Conservation (phyloP, 2,797 vertebrate species). For the Sebastes iracundus region DNA sequence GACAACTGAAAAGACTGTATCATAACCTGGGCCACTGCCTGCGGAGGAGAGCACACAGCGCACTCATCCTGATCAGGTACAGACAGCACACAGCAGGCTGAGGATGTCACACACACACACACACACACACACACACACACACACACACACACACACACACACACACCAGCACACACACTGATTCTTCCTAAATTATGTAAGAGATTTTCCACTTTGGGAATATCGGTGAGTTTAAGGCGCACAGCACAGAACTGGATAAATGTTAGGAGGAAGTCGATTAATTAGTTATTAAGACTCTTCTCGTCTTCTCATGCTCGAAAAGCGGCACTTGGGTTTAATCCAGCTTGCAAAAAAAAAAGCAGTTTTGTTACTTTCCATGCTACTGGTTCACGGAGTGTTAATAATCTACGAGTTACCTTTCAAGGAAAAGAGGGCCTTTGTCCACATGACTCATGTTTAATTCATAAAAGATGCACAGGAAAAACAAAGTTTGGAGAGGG, state of each 20-base stretch:
- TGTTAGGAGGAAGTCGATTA: constrained; percentile 41
- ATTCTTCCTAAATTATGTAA: constrained; percentile 27
- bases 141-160: constrained; percentile 18
- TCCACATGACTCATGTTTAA: background rate
- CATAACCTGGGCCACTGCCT: constrained; percentile 99
- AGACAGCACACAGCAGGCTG: constrained; percentile 58
- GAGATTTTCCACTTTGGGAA: constrained; percentile 39
- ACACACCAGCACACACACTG: constrained; percentile 19
- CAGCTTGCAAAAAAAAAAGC: constrained; percentile 8
- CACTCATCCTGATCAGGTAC: constrained; percentile 84
- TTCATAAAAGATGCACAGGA: constrained; percentile 26
- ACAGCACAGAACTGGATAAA: constrained; percentile 14
- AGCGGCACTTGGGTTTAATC: constrained; percentile 44
- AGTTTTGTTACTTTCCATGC: constrained; percentile 45
- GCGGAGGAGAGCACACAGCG: constrained; percentile 92
- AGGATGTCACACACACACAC: constrained; percentile 26
- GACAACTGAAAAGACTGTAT: constrained; percentile 99
- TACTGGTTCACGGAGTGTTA: background rate
- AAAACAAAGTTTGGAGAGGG: constrained; percentile 14
- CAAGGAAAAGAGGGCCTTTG: background rate
- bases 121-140: constrained; percentile 11
- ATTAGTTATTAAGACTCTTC: constrained; percentile 47
- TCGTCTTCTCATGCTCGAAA: constrained; percentile 62
- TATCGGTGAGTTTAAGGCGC: constrained; percentile 29
- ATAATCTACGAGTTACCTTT: background rate